Conservation (phyloP, 2,888 invertebrate species). For the Spodoptera picta region DNA sequence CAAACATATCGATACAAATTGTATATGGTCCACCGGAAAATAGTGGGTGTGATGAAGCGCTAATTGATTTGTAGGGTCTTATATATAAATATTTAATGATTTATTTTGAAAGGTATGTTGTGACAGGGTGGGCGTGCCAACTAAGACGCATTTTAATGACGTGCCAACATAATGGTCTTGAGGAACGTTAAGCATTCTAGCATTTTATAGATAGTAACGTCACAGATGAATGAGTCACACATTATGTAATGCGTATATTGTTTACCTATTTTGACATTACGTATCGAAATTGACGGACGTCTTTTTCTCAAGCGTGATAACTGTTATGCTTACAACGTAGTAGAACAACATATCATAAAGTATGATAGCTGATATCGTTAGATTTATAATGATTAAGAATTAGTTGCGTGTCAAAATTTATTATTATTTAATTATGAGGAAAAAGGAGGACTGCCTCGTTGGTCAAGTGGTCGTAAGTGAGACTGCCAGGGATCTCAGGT, state of each 20-base stretch:
- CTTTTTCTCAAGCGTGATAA: constrained; percentile 3
- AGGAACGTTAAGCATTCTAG: constrained; percentile 2
- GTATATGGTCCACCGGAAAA: constrained; percentile 1
- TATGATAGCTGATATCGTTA: no score
- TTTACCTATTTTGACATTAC: constrained; percentile 4
- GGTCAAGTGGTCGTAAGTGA: no score
- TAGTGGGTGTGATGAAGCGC: constrained; percentile 16
- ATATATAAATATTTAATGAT: constrained; percentile 6
- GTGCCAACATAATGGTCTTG: not conserved
- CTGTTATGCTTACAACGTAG: not conserved
- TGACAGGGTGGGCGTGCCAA: constrained; percentile 33
- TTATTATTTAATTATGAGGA: no score
- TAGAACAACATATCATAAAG: not conserved
- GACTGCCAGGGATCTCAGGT: no score
- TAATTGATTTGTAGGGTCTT: constrained; percentile 29
- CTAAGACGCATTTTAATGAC: constrained; percentile 1
- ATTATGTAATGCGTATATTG: constrained; percentile 8
- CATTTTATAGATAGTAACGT: not conserved
- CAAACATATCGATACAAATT: constrained; percentile 2
- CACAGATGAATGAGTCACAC: not conserved
- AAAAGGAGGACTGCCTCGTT: not conserved
- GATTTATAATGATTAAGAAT: no score
- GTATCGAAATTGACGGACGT: constrained; percentile 18
- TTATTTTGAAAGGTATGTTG: constrained; percentile 9
- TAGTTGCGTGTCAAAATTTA: no score